A percentile compares a stretch with the other conserved stretches of the same genome.
Evolutionary conservation across 2,888 invertebrate genomes (phyloP).

Genomic region (Panzeria rudis): DNA sequence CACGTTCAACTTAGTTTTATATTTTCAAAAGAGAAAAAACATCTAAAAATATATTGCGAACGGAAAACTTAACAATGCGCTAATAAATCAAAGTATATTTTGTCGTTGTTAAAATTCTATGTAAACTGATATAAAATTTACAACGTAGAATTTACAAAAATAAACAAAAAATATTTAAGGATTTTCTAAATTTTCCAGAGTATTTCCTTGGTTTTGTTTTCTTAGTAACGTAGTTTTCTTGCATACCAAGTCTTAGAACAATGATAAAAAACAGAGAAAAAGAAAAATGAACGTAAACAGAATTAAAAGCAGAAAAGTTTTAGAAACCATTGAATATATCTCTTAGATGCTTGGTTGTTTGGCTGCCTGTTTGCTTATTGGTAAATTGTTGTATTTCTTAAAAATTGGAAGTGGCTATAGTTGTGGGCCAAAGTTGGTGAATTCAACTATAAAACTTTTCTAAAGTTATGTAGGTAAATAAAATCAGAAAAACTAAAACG

Average conservation of each 20-base stretch:
- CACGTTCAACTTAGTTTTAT: slow-evolving; percentile 25
- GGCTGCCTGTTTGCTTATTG: slow-evolving; percentile 24
- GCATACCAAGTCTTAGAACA: slow-evolving; percentile 13
- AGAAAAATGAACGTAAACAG: slow-evolving; percentile 3
- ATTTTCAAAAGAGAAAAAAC: not conserved
- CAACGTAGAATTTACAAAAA: slow-evolving; percentile 1
- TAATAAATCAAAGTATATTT: slow-evolving; percentile 62
- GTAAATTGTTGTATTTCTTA: slow-evolving; percentile 27
- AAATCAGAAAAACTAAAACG: slow-evolving; percentile 7
- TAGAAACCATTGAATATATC: slow-evolving; percentile 21
- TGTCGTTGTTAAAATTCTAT: slow-evolving; percentile 43
- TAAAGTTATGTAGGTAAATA: slow-evolving; percentile 42
- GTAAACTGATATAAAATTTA: slow-evolving; percentile 41
- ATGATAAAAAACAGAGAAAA: not conserved
- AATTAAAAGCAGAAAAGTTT: slow-evolving; percentile 39
- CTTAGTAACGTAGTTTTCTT: slow-evolving; percentile 11
- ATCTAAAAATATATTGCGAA: not conserved
- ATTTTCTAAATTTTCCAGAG: slow-evolving; percentile 44
- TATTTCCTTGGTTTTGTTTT: slow-evolving; percentile 15
- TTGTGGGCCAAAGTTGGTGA: slow-evolving; percentile 1
- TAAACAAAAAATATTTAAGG: slow-evolving; percentile 23
- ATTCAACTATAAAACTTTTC: slow-evolving; percentile 9
- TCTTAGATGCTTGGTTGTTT: slow-evolving; percentile 10
- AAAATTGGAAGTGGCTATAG: slow-evolving; percentile 5
- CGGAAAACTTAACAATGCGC: slow-evolving; percentile 41